Conservation (phyloP, 2,888 invertebrate species). For the Sycophila texana region DNA sequence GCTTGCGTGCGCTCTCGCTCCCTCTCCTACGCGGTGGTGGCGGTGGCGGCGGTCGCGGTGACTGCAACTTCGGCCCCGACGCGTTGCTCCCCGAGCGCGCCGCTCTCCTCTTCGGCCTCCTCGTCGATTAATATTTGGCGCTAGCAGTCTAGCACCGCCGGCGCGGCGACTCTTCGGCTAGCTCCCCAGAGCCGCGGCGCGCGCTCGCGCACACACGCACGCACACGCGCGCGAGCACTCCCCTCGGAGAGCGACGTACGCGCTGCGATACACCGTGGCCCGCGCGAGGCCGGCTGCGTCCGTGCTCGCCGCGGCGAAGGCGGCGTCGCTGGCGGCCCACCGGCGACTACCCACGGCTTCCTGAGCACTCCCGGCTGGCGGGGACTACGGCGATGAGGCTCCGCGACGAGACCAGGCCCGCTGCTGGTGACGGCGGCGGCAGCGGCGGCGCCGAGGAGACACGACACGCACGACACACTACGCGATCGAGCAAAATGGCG, state of each 20-base stretch:
- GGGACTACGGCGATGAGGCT: background rate
- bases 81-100: too few relatives aligned
- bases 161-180: background rate
- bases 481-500: slow-evolving; percentile 54
- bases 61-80: background rate
- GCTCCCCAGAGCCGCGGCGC: background rate
- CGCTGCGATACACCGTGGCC: background rate
- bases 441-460: slow-evolving; percentile 1
- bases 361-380: background rate
- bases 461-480: slow-evolving; percentile 52
- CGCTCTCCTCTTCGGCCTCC: background rate
- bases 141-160: background rate
- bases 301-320: slow-evolving; percentile 3
- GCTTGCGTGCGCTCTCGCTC: background rate
- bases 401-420: background rate
- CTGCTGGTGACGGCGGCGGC: background rate
- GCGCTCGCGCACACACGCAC: background rate
- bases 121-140: too few relatives aligned
- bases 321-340: background rate
- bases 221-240: too few relatives aligned
- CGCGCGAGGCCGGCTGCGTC: background rate
- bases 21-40: slow-evolving; percentile 16
- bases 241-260: background rate
- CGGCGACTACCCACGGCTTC: background rate
- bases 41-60: slow-evolving; percentile 11